These are phyloP conservation scores for Chelonus insularis DNA, from an alignment of 1,140 invertebrate species.

Conservation along the genomic window DNA sequence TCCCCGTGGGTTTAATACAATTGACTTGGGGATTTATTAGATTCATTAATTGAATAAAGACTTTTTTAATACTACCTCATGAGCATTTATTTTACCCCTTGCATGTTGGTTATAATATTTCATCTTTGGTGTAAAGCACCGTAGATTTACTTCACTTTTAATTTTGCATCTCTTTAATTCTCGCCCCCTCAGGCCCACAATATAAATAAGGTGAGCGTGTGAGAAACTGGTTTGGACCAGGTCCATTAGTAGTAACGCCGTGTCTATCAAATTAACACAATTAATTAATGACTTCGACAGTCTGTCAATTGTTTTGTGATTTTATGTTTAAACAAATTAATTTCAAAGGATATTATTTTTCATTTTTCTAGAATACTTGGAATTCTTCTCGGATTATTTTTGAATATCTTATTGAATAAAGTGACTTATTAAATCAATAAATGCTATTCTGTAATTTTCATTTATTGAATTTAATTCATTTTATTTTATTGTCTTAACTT, in stretches of 20 bases:
- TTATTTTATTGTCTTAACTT: too few relatives aligned
- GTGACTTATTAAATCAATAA: too few relatives aligned
- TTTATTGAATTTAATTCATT: too few relatives aligned
- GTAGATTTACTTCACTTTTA: background rate
- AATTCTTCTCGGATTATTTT: too few relatives aligned
- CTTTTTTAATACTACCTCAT: background rate
- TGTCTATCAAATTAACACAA: constrained; percentile 27
- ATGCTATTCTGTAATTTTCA: too few relatives aligned
- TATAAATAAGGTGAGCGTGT: constrained; percentile 18
- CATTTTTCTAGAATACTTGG: background rate
- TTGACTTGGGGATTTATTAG: background rate
- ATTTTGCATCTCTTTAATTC: background rate
- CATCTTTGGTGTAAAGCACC: background rate
- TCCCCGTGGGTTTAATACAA: background rate
- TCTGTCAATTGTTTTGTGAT: constrained; percentile 14
- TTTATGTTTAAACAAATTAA: background rate
- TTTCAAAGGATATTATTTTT: background rate
- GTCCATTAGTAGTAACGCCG: constrained; percentile 31
- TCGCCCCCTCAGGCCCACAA: constrained; percentile 8
- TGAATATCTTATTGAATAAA: too few relatives aligned
- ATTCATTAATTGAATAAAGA: constrained; percentile 5
- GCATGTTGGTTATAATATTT: background rate
- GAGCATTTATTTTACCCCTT: background rate
- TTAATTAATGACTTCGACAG: constrained; percentile 32
- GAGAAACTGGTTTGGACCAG: constrained; percentile 21